Base-by-base conservation (phyloP, 64 coral and sea anemone species). In the Platygyra sinensis region DNA sequence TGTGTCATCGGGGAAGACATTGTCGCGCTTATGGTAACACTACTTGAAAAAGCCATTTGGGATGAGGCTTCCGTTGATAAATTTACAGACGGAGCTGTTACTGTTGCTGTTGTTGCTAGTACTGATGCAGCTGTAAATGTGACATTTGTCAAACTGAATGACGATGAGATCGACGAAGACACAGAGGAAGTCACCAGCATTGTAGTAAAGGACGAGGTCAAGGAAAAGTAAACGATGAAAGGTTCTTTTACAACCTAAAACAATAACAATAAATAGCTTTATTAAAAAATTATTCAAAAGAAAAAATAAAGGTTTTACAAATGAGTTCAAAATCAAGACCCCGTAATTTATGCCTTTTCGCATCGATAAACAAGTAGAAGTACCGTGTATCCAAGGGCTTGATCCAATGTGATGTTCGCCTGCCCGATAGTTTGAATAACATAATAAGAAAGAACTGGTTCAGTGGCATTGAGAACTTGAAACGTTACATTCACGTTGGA, bases 401-500 rank as follows among this genome's bases (percentile, higher is more conserved):
- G 5, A 5, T 18, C 19, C 54, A 83, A 38, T 33, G 54, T 60
- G 10, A 81, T 28, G 18, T 38, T 24, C 2, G 10, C 80, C 39
- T n/a, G 60, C 11, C 9, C 9, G 19, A 83, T 67, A 39, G 3
- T 63, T 83, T 64, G 30, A 42, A 83, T 83, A 33, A 83, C 80
- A 16, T 36, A 13, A 17, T 64, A 65, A n/a, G 80, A 60, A 32
- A 12, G 19, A 33, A 83, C 0, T 16, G 80, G 32, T 65, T 83
- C 60, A 67, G 57, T 67, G 0, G 29, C 80, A 42, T 42, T 83
- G 30, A 65, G 52, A 11, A 80, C n/a, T 30, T 55, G 52, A 18
- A 80, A 80, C 13, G 77, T 80, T 60, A 80, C 52, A 60, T 14
- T 80, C 24, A 80, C 77, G 4, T 10, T 80, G 10, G 77, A 6